These are phyloP conservation scores for Watsonalla binaria DNA, from an alignment of 2,888 invertebrate species.

Conservation along the genomic window DNA sequence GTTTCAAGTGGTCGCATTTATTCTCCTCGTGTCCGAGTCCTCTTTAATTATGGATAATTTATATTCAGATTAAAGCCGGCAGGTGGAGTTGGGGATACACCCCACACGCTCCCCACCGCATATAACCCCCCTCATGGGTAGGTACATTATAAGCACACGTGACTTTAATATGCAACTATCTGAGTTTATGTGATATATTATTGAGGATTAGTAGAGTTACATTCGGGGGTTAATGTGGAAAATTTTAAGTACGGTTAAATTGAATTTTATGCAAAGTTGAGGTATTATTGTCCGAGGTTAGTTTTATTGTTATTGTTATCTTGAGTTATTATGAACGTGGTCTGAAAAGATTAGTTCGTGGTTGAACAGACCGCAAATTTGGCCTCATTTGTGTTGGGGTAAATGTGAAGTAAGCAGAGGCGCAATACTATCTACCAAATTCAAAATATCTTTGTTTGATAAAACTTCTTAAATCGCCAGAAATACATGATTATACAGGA, in stretches of 20 bases:
- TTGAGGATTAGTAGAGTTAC: conserved; percentile 1
- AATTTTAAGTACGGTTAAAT: conserved; percentile 1
- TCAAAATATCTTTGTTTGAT: no score
- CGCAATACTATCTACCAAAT: no score
- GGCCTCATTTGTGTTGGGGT: no score
- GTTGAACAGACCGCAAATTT: no score
- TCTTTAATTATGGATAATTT: conserved; percentile 78
- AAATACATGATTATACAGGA: no score
- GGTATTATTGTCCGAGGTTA: background rate
- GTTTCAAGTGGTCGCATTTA: conserved; percentile 76
- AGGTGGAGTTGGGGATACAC: conserved; percentile 52
- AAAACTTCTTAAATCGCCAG: no score
- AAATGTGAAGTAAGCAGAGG: no score
- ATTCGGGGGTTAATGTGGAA: background rate
- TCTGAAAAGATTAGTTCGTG: conserved; percentile 23
- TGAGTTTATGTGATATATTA: conserved; percentile 5
- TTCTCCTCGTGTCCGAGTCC: conserved; percentile 71
- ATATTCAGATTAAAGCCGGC: conserved; percentile 74
- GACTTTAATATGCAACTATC: conserved; percentile 51
- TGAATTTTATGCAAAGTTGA: background rate
- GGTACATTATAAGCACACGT: conserved; percentile 24
- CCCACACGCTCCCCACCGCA: conserved; percentile 10
- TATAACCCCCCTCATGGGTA: background rate
- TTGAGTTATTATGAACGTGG: background rate
- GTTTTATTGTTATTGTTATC: background rate